Evolutionary conservation across 2,113 vertebrate species (phyloP).

Genomic region (Dasyurus viverrinus): DNA sequence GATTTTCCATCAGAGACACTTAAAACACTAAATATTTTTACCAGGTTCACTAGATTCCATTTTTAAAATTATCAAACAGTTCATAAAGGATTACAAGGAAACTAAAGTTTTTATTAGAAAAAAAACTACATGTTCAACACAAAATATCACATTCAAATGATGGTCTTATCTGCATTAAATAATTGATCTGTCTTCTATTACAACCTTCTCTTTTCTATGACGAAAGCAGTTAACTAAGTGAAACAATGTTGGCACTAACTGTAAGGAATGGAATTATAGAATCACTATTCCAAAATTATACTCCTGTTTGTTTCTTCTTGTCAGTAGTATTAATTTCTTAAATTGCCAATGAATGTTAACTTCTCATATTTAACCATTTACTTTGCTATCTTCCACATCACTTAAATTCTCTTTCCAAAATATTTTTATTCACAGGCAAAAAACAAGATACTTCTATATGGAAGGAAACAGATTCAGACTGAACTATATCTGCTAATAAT

Average conservation of each 20-base stretch:
- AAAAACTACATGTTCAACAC: constrained; percentile 20
- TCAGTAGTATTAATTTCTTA: constrained; percentile 45
- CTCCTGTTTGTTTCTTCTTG: constrained; percentile 8
- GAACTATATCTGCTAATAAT: constrained; percentile 16
- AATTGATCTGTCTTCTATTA: not conserved
- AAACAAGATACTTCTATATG: not conserved
- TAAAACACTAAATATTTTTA: constrained; percentile 50
- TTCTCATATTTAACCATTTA: constrained; percentile 10
- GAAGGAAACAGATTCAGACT: constrained; percentile 53
- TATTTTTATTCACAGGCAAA: constrained; percentile 47
- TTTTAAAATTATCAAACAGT: not conserved
- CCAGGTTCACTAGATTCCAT: not conserved
- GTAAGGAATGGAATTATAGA: not conserved
- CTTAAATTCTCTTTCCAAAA: constrained; percentile 40
- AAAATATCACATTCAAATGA: constrained; percentile 39
- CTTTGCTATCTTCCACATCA: not conserved
- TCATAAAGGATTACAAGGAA: not conserved
- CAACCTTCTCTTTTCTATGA: not conserved
- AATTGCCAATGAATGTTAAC: constrained; percentile 36
- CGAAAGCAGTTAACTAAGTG: constrained; percentile 48
- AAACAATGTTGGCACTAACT: constrained; percentile 30
- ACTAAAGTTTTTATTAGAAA: not conserved
- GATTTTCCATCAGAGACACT: constrained; percentile 27
- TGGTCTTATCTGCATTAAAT: not conserved
- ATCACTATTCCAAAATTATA: constrained; percentile 25